Base-by-base conservation (phyloP, 2,888 invertebrate species). In the Chironomus riparius region DNA sequence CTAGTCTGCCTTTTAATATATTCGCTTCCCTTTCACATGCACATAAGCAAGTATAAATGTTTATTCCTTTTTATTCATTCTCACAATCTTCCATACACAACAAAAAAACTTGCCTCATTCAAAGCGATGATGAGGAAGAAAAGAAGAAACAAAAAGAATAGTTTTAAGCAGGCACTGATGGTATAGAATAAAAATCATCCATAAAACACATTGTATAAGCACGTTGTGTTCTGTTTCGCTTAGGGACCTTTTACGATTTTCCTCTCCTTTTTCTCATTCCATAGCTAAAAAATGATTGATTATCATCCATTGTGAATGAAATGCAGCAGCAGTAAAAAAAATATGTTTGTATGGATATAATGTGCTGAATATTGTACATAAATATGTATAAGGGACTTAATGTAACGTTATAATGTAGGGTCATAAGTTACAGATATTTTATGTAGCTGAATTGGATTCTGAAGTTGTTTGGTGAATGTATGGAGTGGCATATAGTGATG, bases 251-350 rank as follows among this genome's bases (percentile, higher is more conserved):
- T 73, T 73, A 71, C 21, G 65, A 65, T 10, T 22, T 10, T 38
- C 2, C 4, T 28, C 5, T 4, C 28, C 69, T n/a, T 3, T 12
- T 38, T 0, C 38, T 38, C 38, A 38, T 38, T 38, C 38, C 38
- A 38, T 38, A 38, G 62, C 70, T 56, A 56, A 24, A 73, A 73
- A 21, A 73, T 73, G 72, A 73, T 73, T 73, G 72, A 73, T 73
- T 62, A 73, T 62, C 72, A 28, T 61, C 72, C 72, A 73, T 73
- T 73, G 72, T 56, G 50, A 56, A 24, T 24, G 22, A 13, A 22
- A 24, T 21, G 65, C 21, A 21, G 18, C 13, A 21, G 65, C 65
- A 65, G 65, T 56, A 56, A 56, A 18, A 56, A 56, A 10, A 38
- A 56, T 15, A 15, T 56, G 7, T 56, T 4, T 3, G 3, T 56